These are phyloP conservation scores for Halcyon senegalensis DNA, from an alignment of 2,113 vertebrate genomes.

Conservation along the genomic window DNA sequence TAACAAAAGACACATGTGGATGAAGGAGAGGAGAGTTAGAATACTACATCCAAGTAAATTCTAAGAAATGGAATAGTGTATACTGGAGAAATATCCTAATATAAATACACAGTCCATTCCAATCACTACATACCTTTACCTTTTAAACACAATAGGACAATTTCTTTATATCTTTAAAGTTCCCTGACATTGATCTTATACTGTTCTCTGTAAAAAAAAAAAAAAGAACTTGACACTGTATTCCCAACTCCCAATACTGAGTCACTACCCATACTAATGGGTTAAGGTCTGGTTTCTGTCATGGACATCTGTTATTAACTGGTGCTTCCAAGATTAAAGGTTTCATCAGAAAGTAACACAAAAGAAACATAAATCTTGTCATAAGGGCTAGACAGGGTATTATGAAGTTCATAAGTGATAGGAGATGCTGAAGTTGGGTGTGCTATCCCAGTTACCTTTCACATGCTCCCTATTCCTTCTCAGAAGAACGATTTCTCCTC, in stretches of 20 bases:
- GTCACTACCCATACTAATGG: not conserved
- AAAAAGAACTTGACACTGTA: not conserved
- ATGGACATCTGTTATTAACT: not conserved
- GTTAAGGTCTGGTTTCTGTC: not conserved
- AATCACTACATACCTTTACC: not conserved
- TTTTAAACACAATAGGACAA: not conserved
- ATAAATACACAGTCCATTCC: not conserved
- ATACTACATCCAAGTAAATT: not conserved
- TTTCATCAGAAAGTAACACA: not conserved
- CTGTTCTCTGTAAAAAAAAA: not conserved
- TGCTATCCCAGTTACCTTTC: not conserved
- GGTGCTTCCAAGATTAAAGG: not conserved
- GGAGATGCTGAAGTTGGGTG: not conserved
- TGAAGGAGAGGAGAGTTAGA: not conserved
- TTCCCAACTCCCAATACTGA: not conserved
- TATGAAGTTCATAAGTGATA: not conserved
- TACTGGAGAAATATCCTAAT: not conserved
- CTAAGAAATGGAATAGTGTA: not conserved
- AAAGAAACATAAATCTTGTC: not conserved
- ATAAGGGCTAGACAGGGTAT: not conserved
- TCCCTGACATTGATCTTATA: not conserved
- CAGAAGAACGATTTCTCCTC: not conserved
- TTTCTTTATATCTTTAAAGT: not conserved
- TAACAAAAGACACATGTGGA: not conserved
- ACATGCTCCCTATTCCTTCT: not conserved